Conservation (phyloP, 2,113 vertebrate genomes). For the western clawed frog (Xenopus tropicalis) region DNA sequence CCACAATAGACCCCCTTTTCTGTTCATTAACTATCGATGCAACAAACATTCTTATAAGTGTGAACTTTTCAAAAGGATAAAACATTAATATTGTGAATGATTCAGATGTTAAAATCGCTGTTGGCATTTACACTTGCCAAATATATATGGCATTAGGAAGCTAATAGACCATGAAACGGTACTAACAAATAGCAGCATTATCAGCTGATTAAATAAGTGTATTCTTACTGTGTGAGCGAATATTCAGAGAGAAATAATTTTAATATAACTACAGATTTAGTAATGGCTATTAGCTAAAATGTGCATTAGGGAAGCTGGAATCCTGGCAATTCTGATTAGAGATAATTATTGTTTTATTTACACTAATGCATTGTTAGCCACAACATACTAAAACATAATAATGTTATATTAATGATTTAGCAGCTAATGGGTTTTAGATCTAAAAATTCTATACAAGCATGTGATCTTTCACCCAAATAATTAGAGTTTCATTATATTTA, state of each 20-base stretch:
- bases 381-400: background rate
- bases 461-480: too few species aligned
- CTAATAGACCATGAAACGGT: background rate
- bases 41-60: too few species aligned
- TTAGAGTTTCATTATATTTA: too few species aligned
- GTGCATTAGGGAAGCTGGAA: background rate
- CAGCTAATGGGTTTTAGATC: background rate
- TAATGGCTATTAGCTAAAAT: conserved; percentile 8
- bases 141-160: background rate
- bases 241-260: conserved; percentile 1
- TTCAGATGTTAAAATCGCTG: too few species aligned
- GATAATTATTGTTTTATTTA: conserved; percentile 9
- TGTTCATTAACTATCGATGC: too few species aligned
- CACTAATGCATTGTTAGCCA: background rate
- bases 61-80: too few species aligned
- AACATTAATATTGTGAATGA: too few species aligned
- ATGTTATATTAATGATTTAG: background rate
- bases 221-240: background rate
- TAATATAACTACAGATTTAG: background rate
- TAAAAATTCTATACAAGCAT: too few species aligned
- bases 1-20: too few species aligned
- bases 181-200: conserved; percentile 11
- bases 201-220: background rate
- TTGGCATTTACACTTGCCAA: background rate
- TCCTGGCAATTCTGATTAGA: background rate